Evolutionary conservation across 2,888 invertebrate genomes (phyloP).

Genomic region (Drymonia ruficornis): DNA sequence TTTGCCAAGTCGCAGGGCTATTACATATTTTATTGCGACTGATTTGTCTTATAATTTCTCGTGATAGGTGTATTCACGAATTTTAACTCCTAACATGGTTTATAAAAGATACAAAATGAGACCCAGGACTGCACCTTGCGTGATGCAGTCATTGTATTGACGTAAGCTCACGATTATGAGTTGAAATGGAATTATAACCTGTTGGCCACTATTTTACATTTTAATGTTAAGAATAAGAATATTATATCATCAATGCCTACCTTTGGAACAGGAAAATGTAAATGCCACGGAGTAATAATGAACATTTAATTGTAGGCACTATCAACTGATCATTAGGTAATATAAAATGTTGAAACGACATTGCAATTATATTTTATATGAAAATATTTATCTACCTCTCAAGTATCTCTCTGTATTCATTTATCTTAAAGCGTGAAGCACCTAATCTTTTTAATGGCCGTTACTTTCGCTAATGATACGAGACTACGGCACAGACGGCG

Average conservation of each 20-base stretch:
- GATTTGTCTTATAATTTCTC: too few relatives aligned
- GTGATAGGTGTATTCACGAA: neutral
- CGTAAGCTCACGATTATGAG: neutral
- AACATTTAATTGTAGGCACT: neutral
- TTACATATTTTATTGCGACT: neutral
- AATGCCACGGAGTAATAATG: constrained; percentile 9
- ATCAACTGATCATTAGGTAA: neutral
- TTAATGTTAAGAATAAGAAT: constrained; percentile 14
- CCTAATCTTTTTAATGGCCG: neutral
- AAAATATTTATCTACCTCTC: too few relatives aligned
- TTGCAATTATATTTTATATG: neutral
- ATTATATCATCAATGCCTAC: constrained; percentile 16
- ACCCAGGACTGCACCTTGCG: neutral
- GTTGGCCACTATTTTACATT: neutral
- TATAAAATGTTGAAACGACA: neutral
- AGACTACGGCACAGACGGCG: constrained; percentile 3
- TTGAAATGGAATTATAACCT: constrained; percentile 1
- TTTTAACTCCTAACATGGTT: neutral
- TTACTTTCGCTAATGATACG: constrained; percentile 15
- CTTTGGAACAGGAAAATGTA: constrained; percentile 29
- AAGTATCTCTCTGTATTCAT: neutral
- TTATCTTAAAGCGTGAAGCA: neutral
- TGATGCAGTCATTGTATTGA: constrained; percentile 3
- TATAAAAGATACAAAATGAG: neutral
- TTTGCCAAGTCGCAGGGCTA: neutral